Evolutionary conservation across 1,140 invertebrate genomes (phyloP), one percentile per base, ranked within the genome.

Genomic region (Parapsyche elsis): DNA sequence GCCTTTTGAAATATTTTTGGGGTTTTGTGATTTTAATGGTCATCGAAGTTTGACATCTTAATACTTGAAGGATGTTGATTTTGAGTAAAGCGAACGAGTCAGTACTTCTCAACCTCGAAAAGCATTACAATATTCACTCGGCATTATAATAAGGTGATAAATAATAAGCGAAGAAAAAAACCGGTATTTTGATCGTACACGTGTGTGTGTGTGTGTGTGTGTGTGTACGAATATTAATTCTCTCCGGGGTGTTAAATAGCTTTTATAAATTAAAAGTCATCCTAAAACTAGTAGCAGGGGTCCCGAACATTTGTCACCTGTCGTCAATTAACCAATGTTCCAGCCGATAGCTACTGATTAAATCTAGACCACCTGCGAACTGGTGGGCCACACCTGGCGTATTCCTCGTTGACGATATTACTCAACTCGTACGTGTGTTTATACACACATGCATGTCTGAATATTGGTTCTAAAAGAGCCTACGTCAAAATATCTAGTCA

Each of bases 221-320:
- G 49, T 53, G 2, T 53, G 16, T 53, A 53, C 49, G 16, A 16
- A 53, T 26, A 26, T 67, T 26, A 26, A 67, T 26, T 67, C 64
- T 67, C 64, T 21, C 64, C 64, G 64, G 64, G 64, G 64, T 67
- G 64, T 67, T 67, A 67, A 67, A 67, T 21, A 67, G 64, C 23
- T 24, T 75, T 30, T 64, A 77, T 77, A 77, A 64, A 77, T 77
- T 64, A 64, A 49, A 30, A 44, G 75, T 24, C 46, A 64, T 77
- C 59, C 44, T n/a, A 57, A 57, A 46, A 77, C 75, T 64, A 24
- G 75, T 77, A 77, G 75, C 75, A 77, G 75, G 75, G 75, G 75
- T 77, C 75, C 59, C 75, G 49, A 77, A 77, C 75, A 77, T 77
- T 77, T 77, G 75, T 77, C 75, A 77, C 75, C 75, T 77, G 75